A percentile compares a stretch with the other conserved stretches of the same genome.
These are phyloP conservation scores for Rhinoraja longicauda DNA, from an alignment of 2,797 vertebrate species.

Conservation along the genomic window DNA sequence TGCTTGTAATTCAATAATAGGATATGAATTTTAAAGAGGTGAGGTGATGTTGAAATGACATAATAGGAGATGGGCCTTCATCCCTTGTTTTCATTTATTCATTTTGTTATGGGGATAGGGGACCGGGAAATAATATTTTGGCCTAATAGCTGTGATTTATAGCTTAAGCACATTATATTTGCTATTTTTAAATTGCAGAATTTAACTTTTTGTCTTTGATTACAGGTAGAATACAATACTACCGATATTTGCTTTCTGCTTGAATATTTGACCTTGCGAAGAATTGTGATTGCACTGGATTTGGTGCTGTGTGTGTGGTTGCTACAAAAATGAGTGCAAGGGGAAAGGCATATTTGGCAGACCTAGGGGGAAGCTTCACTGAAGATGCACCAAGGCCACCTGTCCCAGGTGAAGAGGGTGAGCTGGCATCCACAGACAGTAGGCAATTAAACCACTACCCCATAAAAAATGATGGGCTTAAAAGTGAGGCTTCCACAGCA, in stretches of 20 bases:
- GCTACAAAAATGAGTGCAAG: conserved; percentile 82
- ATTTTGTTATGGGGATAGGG: neutral
- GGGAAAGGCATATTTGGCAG: conserved; percentile 76
- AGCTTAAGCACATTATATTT: neutral
- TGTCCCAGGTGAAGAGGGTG: conserved; percentile 92
- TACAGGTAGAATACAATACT: conserved; percentile 46
- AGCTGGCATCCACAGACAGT: conserved; percentile 73
- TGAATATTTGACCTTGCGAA: conserved; percentile 42
- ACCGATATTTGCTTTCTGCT: neutral
- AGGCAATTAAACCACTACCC: conserved; percentile 68
- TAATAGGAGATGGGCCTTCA: neutral
- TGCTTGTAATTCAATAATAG: neutral
- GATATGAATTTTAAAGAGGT: neutral
- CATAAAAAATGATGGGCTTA: conserved; percentile 67
- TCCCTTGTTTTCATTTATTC: neutral
- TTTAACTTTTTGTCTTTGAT: conserved; percentile 21
- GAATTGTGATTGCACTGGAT: conserved; percentile 53
- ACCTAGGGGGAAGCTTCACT: conserved; percentile 86
- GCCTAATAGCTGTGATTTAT: neutral
- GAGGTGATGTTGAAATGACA: neutral
- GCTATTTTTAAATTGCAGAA: neutral
- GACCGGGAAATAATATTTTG: neutral
- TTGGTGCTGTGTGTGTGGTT: conserved; percentile 57
- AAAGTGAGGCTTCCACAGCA: conserved; percentile 78
- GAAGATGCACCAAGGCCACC: conserved; percentile 95